Base-by-base conservation (phyloP, 2,888 invertebrate genomes). In the Drosophila borealis region DNA sequence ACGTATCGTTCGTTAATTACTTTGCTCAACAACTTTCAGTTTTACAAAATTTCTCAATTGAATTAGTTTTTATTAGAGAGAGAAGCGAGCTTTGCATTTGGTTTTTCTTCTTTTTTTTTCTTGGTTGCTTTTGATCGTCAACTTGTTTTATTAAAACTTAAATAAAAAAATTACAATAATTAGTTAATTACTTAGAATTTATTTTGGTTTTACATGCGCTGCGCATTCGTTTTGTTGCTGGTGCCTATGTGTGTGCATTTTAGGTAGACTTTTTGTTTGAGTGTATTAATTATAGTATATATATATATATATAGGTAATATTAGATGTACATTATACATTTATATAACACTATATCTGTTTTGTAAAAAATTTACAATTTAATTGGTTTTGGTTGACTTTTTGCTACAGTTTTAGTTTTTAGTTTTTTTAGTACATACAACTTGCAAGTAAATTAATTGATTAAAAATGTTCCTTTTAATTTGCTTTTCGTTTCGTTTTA, bases 131-230 rank as follows among this genome's bases (percentile, higher is more conserved):
- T 81, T 81, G 90, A 80, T 88, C 81, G 76, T 89, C 87, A 86
- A 88, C 78, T 84, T 82, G 82, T 89, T 88, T 89, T 90, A 85
- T 84, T 89, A 80, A 89, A 87, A 86, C 74, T 79, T 84, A 80
- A 80, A 78, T 65, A 87, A 61, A 56, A 53, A 61, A 54, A 51
- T 78, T 85, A 85, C 83, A 82, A 77, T 88, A 80, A 73, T 81
- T 76, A 76, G 63, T 75, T 75, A 73, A 73, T 71, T 76, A 78
- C 77, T 88, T 89, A 79, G 54, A 80, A 78, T 74, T 81, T 86
- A 88, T 86, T 79, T 80, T 83, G 76, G 79, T 89, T 89, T 90
- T 85, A 90, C 90, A 88, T 90, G 90, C 90, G 81, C 86, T 88
- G 88, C 88, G 89, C 90, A 85, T 88, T 74, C 63, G 65, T 84